Evolutionary conservation across 2,113 vertebrate species (phyloP), one percentile per base, ranked within the genome.

Genomic region (Nothobranchius furzeri): DNA sequence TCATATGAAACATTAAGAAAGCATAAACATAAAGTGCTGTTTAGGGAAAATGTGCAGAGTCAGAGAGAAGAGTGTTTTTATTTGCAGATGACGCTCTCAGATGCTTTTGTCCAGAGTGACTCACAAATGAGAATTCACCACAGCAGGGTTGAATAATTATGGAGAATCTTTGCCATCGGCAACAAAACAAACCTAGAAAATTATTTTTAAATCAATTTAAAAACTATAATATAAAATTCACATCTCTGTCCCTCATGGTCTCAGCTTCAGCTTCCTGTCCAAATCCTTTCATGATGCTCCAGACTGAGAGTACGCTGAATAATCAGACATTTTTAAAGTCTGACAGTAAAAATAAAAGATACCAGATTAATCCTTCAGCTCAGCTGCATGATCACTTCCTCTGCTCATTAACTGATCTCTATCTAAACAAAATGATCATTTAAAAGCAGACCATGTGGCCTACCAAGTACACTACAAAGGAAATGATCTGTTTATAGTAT

Each of bases 21-120:
- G 12, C 2, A 3, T 12, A 64, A 58, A 48, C 30, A 69, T 66
- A 75, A 83, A 85, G 68, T 68, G 79, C 70, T 68, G 73, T 55
- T 47, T 56, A 63, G 73, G 58, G 75, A 60, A 73, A 76, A 70
- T 24, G 1, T 24, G 9, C 43, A 45, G 43, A 15, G 46, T 45
- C 43, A 45, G 20, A 20, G 20, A 20, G 20, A 20, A 20, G 20
- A 20, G 43, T 25, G 24, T 30, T 20, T 53, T 30, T 4, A 53
- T 9, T 11, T 12, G 43, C 43, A 45, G 37, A 40, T 7, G 9
- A 30, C 30, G 4, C 30, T 30, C 30, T 30, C 30, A 30, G 30
- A 30, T 30, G 30, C 30, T 30, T 30, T 4, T 30, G 30, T 20
- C 20, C 20, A 20, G 20, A 20, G 20, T 30, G 30, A 30, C 30